phyloP scores from a whole-genome alignment of 1,140 invertebrate genomes.

The Marisa cornuarietis region DNA sequence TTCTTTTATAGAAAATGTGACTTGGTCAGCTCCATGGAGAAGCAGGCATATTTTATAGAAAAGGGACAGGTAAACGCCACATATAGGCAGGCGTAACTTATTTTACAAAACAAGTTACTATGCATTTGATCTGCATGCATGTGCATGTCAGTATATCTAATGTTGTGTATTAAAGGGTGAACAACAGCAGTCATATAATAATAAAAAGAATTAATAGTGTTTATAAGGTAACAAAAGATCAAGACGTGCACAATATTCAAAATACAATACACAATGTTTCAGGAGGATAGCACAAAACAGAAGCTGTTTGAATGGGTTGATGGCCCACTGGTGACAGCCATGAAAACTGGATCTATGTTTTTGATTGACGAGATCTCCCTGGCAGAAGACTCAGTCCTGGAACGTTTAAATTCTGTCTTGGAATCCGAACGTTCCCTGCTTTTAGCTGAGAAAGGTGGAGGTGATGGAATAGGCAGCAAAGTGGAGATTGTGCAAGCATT shows the following conservation, averaged over 20 bases:
- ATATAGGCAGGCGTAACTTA: conserved; percentile 20
- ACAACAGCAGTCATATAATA: no score
- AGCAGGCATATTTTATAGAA: no score
- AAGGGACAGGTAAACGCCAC: neutral
- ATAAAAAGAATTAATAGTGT: no score
- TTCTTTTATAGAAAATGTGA: no score
- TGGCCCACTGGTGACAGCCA: conserved; percentile 91
- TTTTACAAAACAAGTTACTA: neutral
- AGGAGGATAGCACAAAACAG: conserved; percentile 42
- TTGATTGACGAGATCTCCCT: conserved; percentile 99
- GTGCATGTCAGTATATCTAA: no score
- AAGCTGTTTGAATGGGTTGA: conserved; percentile 97
- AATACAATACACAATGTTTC: conserved; percentile 1
- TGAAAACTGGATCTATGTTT: conserved; percentile 88
- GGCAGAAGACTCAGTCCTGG: conserved; percentile 98
- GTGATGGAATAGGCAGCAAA: conserved; percentile 47
- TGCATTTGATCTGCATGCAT: no score
- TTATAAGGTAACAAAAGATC: no score
- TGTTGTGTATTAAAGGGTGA: no score
- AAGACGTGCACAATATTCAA: no score
- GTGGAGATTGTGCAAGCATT: conserved; percentile 72
- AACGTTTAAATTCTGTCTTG: conserved; percentile 92
- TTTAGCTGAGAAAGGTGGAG: conserved; percentile 82
- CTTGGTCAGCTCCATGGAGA: no score
- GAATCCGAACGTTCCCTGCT: conserved; percentile 93